phyloP scores from a whole-genome alignment of 1,140 invertebrate species.

The Trichogramma pretiosum region DNA sequence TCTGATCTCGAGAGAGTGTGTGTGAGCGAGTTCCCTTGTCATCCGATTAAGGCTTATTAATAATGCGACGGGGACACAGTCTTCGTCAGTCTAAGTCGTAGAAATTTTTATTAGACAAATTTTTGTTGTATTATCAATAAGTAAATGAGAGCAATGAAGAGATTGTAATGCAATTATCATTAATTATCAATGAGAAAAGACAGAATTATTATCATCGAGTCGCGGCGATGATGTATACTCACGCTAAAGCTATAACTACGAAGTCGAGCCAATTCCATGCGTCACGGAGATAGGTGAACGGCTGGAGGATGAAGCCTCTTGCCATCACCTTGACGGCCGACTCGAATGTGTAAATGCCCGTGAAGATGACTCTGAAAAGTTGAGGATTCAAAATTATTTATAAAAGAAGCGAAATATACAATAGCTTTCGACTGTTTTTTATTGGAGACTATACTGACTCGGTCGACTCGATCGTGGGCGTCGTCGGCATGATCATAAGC shows the following conservation, averaged over 20 bases:
- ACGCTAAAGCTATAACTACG: conserved; percentile 99
- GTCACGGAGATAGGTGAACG: conserved; percentile 99
- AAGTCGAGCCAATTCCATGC: conserved; percentile 99
- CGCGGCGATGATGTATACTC: conserved; percentile 77
- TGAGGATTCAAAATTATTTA: too few species aligned
- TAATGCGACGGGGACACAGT: conserved; percentile 3
- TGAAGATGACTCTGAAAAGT: conserved; percentile 92
- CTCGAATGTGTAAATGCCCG: conserved; percentile 98
- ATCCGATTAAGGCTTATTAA: conserved; percentile 8
- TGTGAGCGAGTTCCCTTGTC: conserved; percentile 12
- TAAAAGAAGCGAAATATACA: too few species aligned
- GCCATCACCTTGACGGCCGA: conserved; percentile 97
- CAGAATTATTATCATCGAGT: too few species aligned
- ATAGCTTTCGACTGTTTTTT: conserved; percentile 5
- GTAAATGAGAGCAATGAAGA: background rate
- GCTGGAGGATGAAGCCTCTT: conserved; percentile 96
- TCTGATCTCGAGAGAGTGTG: conserved; percentile 18
- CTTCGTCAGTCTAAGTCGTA: conserved; percentile 14
- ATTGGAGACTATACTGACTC: conserved; percentile 69
- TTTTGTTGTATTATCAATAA: background rate
- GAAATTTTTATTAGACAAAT: conserved; percentile 1
- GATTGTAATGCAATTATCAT: background rate
- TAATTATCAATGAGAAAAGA: too few species aligned
- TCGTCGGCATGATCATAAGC: conserved; percentile 94
- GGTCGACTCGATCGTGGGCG: conserved; percentile 86